phyloP scores from a whole-genome alignment of 1,140 invertebrate species.

The honey bee (Apis mellifera) region Amel_HAv3.1 CM009936.2:4132001-4132500 shows the following conservation, averaged over 20 bases:
- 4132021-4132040: background rate
- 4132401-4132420: constrained; percentile 22
- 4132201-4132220: constrained; percentile 32
- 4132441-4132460: background rate
- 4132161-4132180: constrained; percentile 30
- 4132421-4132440: background rate
- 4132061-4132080: constrained; percentile 36
- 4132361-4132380: background rate
- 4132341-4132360: constrained; percentile 12
- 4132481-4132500: too few relatives aligned
- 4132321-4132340: background rate
- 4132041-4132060: constrained; percentile 8
- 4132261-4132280: background rate
- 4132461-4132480: too few relatives aligned
- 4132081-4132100: constrained; percentile 45
- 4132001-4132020: constrained; percentile 47
- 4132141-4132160: background rate
- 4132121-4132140: background rate
- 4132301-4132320: background rate
- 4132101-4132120: constrained; percentile 17
- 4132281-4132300: background rate
- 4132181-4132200: constrained; percentile 47
- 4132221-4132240: constrained; percentile 43
- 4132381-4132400: background rate
- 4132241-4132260: background rate